A percentile compares a stretch with the other conserved stretches of the same genome.
phyloP scores from a whole-genome alignment of 2,888 invertebrate genomes.

The Epirrhoe alternata region DNA sequence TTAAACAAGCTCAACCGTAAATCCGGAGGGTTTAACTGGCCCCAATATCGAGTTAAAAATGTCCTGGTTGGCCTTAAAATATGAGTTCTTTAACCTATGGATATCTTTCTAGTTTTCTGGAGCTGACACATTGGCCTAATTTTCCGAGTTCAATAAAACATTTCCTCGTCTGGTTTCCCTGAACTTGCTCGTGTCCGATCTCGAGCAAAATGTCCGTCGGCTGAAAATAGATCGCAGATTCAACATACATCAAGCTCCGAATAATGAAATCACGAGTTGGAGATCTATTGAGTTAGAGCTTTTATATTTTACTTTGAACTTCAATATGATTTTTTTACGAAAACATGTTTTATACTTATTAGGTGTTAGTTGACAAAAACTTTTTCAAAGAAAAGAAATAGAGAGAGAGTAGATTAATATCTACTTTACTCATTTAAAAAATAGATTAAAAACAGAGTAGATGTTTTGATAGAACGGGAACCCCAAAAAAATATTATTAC shows the following conservation, averaged over 20 bases:
- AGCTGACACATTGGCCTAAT: slow-evolving; percentile 68
- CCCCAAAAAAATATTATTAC: too few species aligned
- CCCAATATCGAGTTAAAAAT: slow-evolving; percentile 54
- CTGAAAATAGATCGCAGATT: slow-evolving; percentile 63
- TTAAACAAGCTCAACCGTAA: slow-evolving; percentile 56
- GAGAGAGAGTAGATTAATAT: too few species aligned
- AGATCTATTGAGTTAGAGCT: slow-evolving; percentile 24
- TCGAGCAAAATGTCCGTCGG: slow-evolving; percentile 48
- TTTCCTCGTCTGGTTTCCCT: slow-evolving; percentile 74
- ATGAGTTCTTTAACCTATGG: slow-evolving; percentile 43
- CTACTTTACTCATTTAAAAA: too few species aligned
- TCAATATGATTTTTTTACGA: neutral
- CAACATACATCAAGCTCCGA: slow-evolving; percentile 58
- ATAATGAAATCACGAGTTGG: slow-evolving; percentile 45
- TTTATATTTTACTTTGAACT: slow-evolving; percentile 2
- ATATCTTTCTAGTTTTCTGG: slow-evolving; percentile 43
- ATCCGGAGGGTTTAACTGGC: slow-evolving; percentile 57
- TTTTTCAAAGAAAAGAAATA: too few species aligned
- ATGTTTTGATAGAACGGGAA: too few species aligned
- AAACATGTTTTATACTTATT: too few species aligned
- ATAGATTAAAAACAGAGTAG: too few species aligned
- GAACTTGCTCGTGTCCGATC: slow-evolving; percentile 73
- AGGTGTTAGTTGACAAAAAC: too few species aligned
- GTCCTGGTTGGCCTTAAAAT: slow-evolving; percentile 44
- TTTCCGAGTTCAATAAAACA: slow-evolving; percentile 70